Evolutionary conservation across 2,888 invertebrate species (phyloP), one percentile per base, ranked within the genome.

Genomic region (Megalurothrips usitatus): DNA sequence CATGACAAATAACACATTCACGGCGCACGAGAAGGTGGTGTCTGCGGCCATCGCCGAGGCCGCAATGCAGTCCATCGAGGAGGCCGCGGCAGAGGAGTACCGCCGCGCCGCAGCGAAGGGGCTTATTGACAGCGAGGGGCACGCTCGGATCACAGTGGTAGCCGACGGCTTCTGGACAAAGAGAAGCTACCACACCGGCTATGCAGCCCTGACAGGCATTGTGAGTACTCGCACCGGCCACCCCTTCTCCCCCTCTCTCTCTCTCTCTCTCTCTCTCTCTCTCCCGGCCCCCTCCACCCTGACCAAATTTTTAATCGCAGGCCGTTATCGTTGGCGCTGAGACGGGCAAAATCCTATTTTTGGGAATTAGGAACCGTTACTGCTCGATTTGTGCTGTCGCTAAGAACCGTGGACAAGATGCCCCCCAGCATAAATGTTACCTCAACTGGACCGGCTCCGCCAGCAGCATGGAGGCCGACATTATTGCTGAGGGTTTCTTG

Each of bases 391-490:
- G 86, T 82, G 84, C 84, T 28, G 68, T 83, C 80, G 84, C 83
- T 23, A 83, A 83, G 78, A 83, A 83, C 43, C 83, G 83, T 79
- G 80, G 83, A 19, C 80, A 75, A 49, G 58, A 81, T 23, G 68
- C 83, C 10, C 58, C 81, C 47, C 79, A 82, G n/a, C 85, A 86
- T 82, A 82, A 79, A 14, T 87, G 86, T 82, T 86, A 83, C 82
- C 85, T 86, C 82, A 86, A 86, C 82, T 86, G 85, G 85, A 80
- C 79, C 10, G 85, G 85, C 1, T 82, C 85, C 23, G 86, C 86
- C 0, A 83, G 85, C n/a, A 81, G 83, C 8, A 86, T 87, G 86
- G 86, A 86, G 83, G 83, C 85, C 2, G 85, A 85, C 78, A 86
- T 86, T 17, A 84, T 86, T 26, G 81, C 83, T 26, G 85, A 86